A percentile compares a stretch with the other conserved stretches of the same genome.
phyloP scores from a whole-genome alignment of 2,113 vertebrate species.

The Cathartes aura region DNA sequence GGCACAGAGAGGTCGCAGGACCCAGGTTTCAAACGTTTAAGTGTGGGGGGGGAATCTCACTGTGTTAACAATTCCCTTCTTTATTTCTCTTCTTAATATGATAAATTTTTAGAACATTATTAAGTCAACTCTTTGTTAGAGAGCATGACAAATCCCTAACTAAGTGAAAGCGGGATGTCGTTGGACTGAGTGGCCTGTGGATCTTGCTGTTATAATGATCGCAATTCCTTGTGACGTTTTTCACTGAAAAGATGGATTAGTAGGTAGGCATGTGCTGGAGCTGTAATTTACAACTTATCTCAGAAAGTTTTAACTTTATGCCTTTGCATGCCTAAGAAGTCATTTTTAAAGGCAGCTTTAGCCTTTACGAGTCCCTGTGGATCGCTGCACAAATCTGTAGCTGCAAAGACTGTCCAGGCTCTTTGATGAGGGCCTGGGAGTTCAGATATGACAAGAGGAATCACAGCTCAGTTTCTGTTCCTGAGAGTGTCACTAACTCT shows the following conservation, averaged over 20 bases:
- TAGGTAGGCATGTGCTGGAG: conserved; percentile 24
- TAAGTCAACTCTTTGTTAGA: not conserved
- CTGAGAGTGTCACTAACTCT: not conserved
- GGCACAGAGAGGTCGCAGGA: not conserved
- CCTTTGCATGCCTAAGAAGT: conserved; percentile 51
- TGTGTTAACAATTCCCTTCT: not conserved
- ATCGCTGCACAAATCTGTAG: conserved; percentile 20
- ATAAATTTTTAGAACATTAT: not conserved
- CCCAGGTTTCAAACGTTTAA: not conserved
- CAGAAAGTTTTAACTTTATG: conserved; percentile 56
- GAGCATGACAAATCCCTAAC: not conserved
- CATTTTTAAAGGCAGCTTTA: conserved; percentile 43
- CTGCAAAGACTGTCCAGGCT: conserved; percentile 24
- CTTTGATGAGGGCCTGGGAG: conserved; percentile 44
- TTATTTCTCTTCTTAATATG: not conserved
- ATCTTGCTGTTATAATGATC: not conserved
- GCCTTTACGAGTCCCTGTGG: conserved; percentile 44
- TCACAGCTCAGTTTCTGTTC: not conserved
- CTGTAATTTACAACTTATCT: conserved; percentile 56
- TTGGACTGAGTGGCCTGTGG: not conserved
- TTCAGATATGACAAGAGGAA: not conserved
- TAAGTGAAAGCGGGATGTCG: not conserved
- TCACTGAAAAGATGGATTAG: conserved; percentile 55
- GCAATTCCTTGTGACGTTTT: conserved; percentile 11
- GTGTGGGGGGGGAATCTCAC: not conserved